These are phyloP conservation scores for Rhabdophis nuchalis DNA, from an alignment of 2,797 vertebrate genomes.

Conservation along the genomic window DNA sequence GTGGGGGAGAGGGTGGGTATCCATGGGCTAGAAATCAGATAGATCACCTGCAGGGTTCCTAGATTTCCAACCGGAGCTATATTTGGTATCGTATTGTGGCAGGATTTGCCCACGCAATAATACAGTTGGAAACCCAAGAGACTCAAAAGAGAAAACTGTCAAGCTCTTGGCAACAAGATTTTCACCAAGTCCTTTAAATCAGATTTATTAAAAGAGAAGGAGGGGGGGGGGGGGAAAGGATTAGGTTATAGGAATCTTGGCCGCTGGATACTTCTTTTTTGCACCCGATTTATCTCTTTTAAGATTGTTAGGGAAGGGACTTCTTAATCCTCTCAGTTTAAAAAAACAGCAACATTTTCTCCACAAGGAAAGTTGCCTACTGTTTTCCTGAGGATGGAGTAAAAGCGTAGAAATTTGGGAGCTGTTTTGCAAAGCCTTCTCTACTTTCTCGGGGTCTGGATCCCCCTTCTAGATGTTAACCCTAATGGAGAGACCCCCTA, in stretches of 20 bases:
- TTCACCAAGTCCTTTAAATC: neutral
- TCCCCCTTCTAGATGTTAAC: too few species aligned
- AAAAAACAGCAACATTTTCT: neutral
- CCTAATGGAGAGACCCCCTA: neutral
- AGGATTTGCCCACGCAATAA: neutral
- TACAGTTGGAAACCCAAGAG: neutral
- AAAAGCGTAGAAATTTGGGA: neutral
- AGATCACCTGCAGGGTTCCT: neutral
- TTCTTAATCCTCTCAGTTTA: neutral
- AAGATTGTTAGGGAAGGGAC: neutral
- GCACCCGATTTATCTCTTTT: neutral
- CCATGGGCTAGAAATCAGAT: neutral
- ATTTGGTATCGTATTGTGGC: neutral
- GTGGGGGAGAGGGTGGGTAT: too few species aligned
- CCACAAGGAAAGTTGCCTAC: neutral
- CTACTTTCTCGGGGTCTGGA: neutral
- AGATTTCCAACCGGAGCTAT: neutral
- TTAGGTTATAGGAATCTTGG: neutral
- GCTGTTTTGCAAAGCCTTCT: neutral
- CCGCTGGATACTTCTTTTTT: neutral
- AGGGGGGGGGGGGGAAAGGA: neutral
- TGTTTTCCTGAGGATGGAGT: neutral
- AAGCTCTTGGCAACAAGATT: neutral
- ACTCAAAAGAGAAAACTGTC: neutral
- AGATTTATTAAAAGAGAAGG: neutral